Evolutionary conservation across 2,113 vertebrate species (phyloP), one percentile per base, ranked within the genome.

Genomic region (Cinclus cinclus): DNA sequence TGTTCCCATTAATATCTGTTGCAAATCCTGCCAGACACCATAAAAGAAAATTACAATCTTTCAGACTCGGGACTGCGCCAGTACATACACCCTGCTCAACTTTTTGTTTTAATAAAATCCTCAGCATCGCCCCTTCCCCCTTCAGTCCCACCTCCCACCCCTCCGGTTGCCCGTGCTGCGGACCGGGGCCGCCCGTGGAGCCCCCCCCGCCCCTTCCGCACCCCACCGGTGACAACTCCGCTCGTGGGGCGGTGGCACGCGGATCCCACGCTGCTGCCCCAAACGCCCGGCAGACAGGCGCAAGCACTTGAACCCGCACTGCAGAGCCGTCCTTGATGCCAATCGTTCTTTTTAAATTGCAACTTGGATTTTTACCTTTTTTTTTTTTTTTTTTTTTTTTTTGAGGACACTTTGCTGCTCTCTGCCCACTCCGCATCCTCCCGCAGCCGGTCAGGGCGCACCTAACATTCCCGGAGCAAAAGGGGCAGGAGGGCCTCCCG

Each of bases 41-140:
- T 98, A 97, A 98, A 98, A 97, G 97, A 98, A 98, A 98, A 97
- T 97, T 96, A 97, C 96, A 97, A 91, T 97, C 96, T 98, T 97
- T 97, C 96, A 96, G 84, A 70, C 96, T 96, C 83, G 75, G 76
- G 83, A 85, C 96, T 91, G 87, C 93, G 94, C 95, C 95, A 96
- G 95, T 95, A 94, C 97, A 98, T 96, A 92, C 95, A 96, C 64
- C 42, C 89, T 62, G 81, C 85, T 97, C 88, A 87, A 94, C 65
- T 94, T 97, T 96, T 86, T 82, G 94, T 96, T 95, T 96, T 95
- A 96, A 96, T 92, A 90, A 96, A 97, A 96, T 89, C 70, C 78
- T 80, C 94, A 83, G 50, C 95, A 92, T 95, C 63, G 15, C 62
- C 91, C 71, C 83, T 88, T 92, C 70, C 85, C 90, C 82, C 84